Conservation (phyloP, 2,888 invertebrate genomes). For the Epirrhoe tristata region DNA sequence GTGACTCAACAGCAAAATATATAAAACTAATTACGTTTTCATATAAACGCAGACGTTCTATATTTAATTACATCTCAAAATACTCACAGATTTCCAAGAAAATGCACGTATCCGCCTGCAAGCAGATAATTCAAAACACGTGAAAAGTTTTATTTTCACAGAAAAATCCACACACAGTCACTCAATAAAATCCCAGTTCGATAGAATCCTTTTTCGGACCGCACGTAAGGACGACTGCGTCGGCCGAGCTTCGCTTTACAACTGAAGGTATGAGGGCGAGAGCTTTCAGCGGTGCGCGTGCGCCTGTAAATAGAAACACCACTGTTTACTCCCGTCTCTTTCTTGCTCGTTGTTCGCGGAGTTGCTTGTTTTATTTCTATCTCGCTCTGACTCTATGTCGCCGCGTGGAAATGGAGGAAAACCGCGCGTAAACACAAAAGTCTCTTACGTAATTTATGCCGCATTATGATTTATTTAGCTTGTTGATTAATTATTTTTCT, state of each 20-base stretch:
- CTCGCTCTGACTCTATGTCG: constrained; percentile 53
- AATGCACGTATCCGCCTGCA: constrained; percentile 57
- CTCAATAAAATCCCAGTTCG: constrained; percentile 55
- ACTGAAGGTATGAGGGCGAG: constrained; percentile 65
- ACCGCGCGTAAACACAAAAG: constrained; percentile 56
- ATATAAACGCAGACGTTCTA: constrained; percentile 74
- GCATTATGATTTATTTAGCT: constrained; percentile 76
- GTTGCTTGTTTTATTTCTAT: constrained; percentile 50
- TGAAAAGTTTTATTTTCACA: constrained; percentile 47
- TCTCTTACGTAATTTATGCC: constrained; percentile 66
- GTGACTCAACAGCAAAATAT: constrained; percentile 64
- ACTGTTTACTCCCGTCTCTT: constrained; percentile 53
- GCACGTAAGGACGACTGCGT: constrained; percentile 55
- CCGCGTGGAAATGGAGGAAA: constrained; percentile 73
- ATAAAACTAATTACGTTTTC: constrained; percentile 79
- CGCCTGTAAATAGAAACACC: constrained; percentile 54
- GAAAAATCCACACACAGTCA: constrained; percentile 59
- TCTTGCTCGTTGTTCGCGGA: constrained; percentile 43
- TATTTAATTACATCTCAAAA: constrained; percentile 82
- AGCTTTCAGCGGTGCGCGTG: constrained; percentile 80
- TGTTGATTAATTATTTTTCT: constrained; percentile 73
- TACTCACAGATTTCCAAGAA: constrained; percentile 77
- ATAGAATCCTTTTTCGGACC: constrained; percentile 53
- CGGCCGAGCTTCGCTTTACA: constrained; percentile 65
- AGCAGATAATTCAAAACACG: constrained; percentile 50